A percentile compares a stretch with the other conserved stretches of the same genome.
phyloP scores from a whole-genome alignment of 2,888 invertebrate genomes.

The Agonopterix alstromeriana region DNA sequence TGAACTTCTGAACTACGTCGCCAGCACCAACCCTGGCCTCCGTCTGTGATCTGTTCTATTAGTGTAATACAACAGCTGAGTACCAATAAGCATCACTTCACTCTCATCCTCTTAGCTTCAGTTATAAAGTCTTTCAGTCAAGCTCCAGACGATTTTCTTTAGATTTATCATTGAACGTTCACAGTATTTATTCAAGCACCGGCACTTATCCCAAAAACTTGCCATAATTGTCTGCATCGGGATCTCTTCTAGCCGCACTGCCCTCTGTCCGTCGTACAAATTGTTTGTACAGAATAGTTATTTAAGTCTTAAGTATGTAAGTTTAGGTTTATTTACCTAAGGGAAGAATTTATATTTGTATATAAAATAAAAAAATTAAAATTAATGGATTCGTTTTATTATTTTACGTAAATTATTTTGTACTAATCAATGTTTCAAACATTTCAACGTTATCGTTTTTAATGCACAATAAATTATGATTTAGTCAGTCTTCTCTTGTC shows the following conservation, averaged over 20 bases:
- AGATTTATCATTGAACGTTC: not conserved
- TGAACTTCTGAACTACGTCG: constrained; percentile 90
- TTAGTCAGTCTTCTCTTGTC: too few species aligned
- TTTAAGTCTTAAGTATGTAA: constrained; percentile 56
- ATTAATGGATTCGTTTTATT: constrained; percentile 22
- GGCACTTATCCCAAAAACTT: constrained; percentile 21
- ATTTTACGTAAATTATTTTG: constrained; percentile 2
- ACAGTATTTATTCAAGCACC: constrained; percentile 30
- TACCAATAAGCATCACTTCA: too few species aligned
- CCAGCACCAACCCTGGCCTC: constrained; percentile 88
- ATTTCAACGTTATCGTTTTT: too few species aligned
- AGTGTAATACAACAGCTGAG: too few species aligned
- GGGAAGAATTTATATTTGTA: constrained; percentile 67
- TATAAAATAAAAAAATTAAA: constrained; percentile 47
- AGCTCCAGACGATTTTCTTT: too few species aligned
- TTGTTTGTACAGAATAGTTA: constrained; percentile 48
- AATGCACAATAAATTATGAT: too few species aligned
- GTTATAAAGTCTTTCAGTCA: not conserved
- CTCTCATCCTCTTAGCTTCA: too few species aligned
- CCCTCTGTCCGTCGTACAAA: constrained; percentile 50
- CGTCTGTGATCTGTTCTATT: constrained; percentile 79
- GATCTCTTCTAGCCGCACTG: constrained; percentile 45
- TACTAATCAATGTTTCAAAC: not conserved
- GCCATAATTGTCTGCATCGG: constrained; percentile 30
- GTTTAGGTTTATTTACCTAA: constrained; percentile 58